These are phyloP conservation scores for Clarias batrachus DNA, from an alignment of 2,113 vertebrate genomes.

Conservation along the genomic window DNA sequence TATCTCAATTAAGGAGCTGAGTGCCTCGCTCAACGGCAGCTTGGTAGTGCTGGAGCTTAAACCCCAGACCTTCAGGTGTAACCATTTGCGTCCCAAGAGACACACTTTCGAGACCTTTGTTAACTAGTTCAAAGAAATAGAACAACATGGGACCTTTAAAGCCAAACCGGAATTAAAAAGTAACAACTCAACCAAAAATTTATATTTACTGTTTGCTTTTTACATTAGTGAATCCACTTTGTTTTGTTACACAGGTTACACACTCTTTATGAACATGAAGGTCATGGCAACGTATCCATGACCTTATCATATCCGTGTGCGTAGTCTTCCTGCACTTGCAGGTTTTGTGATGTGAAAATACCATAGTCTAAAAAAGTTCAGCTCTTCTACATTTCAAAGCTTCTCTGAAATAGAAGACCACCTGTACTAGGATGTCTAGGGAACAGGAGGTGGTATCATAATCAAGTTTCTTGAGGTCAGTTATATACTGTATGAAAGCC, in stretches of 20 bases:
- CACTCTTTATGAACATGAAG: too few species aligned
- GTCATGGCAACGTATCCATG: too few species aligned
- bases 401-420: background rate
- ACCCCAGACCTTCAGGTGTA: too few species aligned
- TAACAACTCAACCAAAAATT: background rate
- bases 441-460: background rate
- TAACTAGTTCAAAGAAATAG: too few species aligned
- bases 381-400: constrained; percentile 26
- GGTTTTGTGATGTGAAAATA: background rate
- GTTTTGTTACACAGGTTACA: too few species aligned
- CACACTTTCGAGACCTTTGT: too few species aligned
- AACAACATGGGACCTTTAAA: background rate
- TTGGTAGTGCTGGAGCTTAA: too few species aligned
- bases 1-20: too few species aligned
- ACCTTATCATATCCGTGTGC: background rate
- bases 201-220: background rate
- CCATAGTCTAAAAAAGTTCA: background rate
- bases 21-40: too few species aligned
- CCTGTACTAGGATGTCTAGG: constrained; percentile 14
- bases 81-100: too few species aligned
- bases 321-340: background rate
- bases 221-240: background rate
- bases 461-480: constrained; percentile 4
- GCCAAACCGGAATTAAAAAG: background rate
- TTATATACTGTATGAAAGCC: background rate